Base-by-base conservation (phyloP, 1,140 invertebrate species). In the Monomorium pharaonis region DNA sequence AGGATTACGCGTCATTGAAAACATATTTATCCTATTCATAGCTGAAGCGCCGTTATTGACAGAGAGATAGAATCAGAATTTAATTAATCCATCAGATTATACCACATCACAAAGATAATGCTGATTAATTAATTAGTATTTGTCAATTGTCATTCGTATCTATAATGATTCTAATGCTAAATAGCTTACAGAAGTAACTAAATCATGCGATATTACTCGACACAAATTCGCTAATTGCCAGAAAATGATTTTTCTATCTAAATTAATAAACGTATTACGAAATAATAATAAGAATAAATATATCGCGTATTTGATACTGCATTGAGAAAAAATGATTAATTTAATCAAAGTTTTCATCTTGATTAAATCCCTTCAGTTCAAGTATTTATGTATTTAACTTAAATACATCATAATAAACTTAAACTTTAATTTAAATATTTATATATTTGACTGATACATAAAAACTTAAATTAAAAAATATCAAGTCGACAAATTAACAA, bases 71-170 rank as follows among this genome's bases (percentile, higher is more conserved):
- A 83, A 83, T 47, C n/a, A 14, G 65, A 70, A 83, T 83, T 83
- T 56, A 58, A 58, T 74, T 83, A 83, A 83, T 83, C 67, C 54
- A 24, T 74, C 78, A 74, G 37, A 74, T 56, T 47, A 21, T 30
- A 5, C 21, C 63, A n/a, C 37, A 58, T 72, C 51, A 58, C 67
- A 65, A 56, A 70, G 44, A 56, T 81, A 58, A 81, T 72, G 37
- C 37, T 72, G 78, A 83, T 37, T 83, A 74, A 83, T 83, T 72
- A 80, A 80, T 80, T 56, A 51, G 30, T 51, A 83, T 83, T 42
- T 72, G 65, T 56, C 49, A 24, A 81, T 70, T 72, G 67, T 60
- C 44, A 72, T 74, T 74, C 14, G 51, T 74, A 30, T 47, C 24
- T 67, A 30, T 44, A 12, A 81, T 83, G 16, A 83, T 60, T 74